phyloP scores from a whole-genome alignment of 2,797 vertebrate genomes.

The Lacerta viridis region DNA sequence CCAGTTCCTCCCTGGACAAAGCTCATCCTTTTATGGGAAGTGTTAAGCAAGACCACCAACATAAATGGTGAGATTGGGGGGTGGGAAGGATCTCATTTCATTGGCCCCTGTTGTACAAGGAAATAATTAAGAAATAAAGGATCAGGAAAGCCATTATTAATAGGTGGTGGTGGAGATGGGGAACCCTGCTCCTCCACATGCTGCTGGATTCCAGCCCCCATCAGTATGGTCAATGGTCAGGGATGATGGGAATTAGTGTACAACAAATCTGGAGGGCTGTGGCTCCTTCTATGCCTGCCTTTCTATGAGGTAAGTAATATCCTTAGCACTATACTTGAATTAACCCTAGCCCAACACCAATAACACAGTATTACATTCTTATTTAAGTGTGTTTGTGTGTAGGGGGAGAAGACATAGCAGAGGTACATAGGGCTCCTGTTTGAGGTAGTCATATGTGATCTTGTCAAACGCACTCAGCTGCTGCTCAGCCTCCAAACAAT shows the following conservation, averaged over 20 bases:
- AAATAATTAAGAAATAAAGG: background rate
- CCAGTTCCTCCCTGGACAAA: background rate
- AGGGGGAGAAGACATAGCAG: too few relatives aligned
- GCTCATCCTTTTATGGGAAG: background rate
- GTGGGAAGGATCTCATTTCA: background rate
- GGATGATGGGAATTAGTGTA: too few relatives aligned
- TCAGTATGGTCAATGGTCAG: too few relatives aligned
- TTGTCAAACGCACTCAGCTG: background rate
- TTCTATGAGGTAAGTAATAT: background rate
- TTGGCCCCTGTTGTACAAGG: background rate
- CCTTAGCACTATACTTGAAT: background rate
- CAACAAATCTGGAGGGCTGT: too few relatives aligned
- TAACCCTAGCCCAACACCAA: background rate
- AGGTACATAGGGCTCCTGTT: background rate
- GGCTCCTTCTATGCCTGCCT: background rate
- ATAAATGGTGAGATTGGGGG: background rate
- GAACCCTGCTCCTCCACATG: background rate
- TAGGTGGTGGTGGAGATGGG: background rate
- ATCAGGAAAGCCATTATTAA: background rate
- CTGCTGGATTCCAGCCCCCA: background rate
- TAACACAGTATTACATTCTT: background rate
- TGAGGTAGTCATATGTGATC: background rate
- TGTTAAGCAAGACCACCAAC: background rate
- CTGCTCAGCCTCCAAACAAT: background rate
- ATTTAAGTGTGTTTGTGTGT: background rate